Conservation (phyloP, 1,140 invertebrate species). For the Drosophila subpulchrella region DNA sequence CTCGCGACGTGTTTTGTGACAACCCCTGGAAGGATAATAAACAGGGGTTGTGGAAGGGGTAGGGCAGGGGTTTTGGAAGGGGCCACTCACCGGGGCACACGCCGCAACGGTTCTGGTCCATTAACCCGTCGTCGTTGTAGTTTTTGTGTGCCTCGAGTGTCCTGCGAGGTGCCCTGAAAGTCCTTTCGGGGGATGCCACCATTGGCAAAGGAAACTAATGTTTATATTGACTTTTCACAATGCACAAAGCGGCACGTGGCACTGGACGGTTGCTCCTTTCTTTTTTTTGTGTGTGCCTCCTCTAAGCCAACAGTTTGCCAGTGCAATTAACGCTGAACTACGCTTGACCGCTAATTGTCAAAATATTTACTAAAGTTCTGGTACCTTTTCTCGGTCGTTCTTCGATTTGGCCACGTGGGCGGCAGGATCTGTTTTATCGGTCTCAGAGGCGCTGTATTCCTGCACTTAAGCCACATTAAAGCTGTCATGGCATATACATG, state of each 20-base stretch:
- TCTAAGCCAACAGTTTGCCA: constrained; percentile 56
- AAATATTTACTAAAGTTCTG: constrained; percentile 78
- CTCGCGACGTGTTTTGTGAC: constrained; percentile 45
- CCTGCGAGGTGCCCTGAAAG: constrained; percentile 39
- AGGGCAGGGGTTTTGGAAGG: constrained; percentile 1
- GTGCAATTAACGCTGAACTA: constrained; percentile 75
- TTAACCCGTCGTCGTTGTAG: constrained; percentile 74
- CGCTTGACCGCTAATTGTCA: constrained; percentile 82
- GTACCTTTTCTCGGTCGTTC: constrained; percentile 30
- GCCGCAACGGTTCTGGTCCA: constrained; percentile 82
- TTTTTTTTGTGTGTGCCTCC: constrained; percentile 23
- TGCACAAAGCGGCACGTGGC: constrained; percentile 67
- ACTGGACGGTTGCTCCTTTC: constrained; percentile 30
- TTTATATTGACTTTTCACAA: constrained; percentile 76
- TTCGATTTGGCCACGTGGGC: constrained; percentile 11
- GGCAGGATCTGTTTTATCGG: background rate
- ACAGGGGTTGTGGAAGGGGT: background rate
- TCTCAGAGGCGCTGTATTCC: constrained; percentile 34
- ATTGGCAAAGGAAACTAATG: constrained; percentile 53
- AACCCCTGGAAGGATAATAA: constrained; percentile 14
- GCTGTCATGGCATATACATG: constrained; percentile 16
- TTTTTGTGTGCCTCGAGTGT: constrained; percentile 13
- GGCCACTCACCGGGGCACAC: constrained; percentile 72
- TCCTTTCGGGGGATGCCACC: constrained; percentile 21
- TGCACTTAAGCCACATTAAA: constrained; percentile 75